These are phyloP conservation scores for Brassicogethes aeneus DNA, from an alignment of 2,888 invertebrate genomes.

Conservation along the genomic window DNA sequence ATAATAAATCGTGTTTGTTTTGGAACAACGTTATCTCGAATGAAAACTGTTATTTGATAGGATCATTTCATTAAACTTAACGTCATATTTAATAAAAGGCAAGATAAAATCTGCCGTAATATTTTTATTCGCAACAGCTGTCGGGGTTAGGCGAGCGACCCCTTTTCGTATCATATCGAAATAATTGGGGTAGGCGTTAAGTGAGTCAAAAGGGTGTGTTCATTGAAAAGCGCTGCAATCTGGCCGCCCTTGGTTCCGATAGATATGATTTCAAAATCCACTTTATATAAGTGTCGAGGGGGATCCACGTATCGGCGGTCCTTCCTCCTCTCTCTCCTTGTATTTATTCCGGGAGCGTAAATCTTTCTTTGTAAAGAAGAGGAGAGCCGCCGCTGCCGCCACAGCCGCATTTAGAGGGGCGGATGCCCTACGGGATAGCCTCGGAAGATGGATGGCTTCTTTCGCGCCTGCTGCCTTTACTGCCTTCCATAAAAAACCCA, in stretches of 20 bases:
- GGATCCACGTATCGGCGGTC: slow-evolving; percentile 5
- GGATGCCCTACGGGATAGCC: slow-evolving; percentile 22
- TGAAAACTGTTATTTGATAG: too few species aligned
- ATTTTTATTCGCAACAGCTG: not conserved
- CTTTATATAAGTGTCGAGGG: slow-evolving; percentile 35
- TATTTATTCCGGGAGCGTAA: slow-evolving; percentile 32
- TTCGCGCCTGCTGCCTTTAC: slow-evolving; percentile 28
- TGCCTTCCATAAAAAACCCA: slow-evolving; percentile 26
- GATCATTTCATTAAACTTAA: too few species aligned
- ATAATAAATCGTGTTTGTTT: too few species aligned
- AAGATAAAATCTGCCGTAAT: too few species aligned
- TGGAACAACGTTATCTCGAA: too few species aligned
- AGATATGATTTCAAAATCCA: slow-evolving; percentile 39
- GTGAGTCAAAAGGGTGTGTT: not conserved
- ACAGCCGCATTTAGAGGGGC: slow-evolving; percentile 1
- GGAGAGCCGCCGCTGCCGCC: slow-evolving; percentile 1
- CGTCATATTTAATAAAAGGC: too few species aligned
- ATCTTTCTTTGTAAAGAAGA: slow-evolving; percentile 33
- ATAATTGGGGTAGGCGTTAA: not conserved
- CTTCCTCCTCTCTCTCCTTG: too few species aligned
- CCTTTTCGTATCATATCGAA: not conserved
- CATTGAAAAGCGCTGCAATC: not conserved
- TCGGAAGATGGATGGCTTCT: slow-evolving; percentile 29
- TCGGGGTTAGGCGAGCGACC: not conserved
- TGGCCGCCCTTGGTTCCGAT: slow-evolving; percentile 19